Evolutionary conservation across 2,888 invertebrate species (phyloP), one percentile per base, ranked within the genome.

Genomic region (Cloeon dipterum): DNA sequence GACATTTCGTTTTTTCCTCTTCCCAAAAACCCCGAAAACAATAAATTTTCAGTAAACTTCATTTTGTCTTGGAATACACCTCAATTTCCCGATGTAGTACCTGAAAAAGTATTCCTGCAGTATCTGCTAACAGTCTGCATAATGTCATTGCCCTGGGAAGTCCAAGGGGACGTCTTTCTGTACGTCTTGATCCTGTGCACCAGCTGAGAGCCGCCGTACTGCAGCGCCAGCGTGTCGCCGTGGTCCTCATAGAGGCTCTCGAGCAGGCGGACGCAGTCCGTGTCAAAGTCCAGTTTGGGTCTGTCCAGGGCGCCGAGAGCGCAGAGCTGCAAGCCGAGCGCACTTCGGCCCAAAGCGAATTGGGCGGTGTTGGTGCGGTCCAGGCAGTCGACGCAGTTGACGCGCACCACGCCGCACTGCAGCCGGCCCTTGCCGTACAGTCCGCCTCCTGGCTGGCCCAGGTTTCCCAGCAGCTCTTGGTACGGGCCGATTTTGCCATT

Each of bases 341-440:
- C 86, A 57, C 78, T 81, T 57, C 83, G 85, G 16, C 89, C 91
- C 41, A 99, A 76, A 5, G 91, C 94, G 62, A 96, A 98, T 60
- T 98, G 96, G 1, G 96, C 96, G 0, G 98, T 96, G 55, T 98
- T 99, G 2, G 98, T 98, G 40, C 98, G 67, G 61, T 98, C 98
- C 40, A 98, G 66, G 54, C 98, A 98, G 59, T 98, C 98, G 0
- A 99, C 96, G 53, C 98, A 98, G 62, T 99, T 99, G 4, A 94
- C 94, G 37, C 98, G 62, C 34, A 78, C 76, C n/a, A 83, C 67
- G 1, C 83, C 83, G 1, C 78, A 77, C 57, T 85, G 83, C 36
- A 76, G 58, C 7, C 45, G 43, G n/a, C 42, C 40, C 14, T 14
- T 29, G 8, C 11, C 11, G 10, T n/a, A 13, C n/a, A 35, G 39